These are phyloP conservation scores for Atherinosoma microstoma DNA, from an alignment of 2,797 vertebrate species.

Conservation along the genomic window DNA sequence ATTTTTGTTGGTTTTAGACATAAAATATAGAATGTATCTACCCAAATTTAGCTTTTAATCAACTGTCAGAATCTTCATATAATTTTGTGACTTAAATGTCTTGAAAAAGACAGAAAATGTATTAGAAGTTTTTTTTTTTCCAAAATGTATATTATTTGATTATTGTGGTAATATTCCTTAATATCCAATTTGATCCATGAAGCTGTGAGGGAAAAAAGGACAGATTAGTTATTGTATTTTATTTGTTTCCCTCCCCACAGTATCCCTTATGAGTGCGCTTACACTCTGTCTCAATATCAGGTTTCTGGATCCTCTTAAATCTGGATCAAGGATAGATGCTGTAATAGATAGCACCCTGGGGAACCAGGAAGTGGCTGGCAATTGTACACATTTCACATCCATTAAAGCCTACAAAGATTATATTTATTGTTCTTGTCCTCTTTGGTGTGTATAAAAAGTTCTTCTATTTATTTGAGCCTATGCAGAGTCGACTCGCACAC, in stretches of 20 bases:
- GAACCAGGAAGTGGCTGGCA: not conserved
- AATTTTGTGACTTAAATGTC: not conserved
- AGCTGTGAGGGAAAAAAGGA: not conserved
- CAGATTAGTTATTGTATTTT: not conserved
- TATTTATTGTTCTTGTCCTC: not conserved
- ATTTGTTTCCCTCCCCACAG: not conserved
- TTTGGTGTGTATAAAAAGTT: not conserved
- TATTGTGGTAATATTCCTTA: not conserved
- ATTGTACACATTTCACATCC: not conserved
- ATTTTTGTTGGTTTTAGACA: too few relatives aligned
- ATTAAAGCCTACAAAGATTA: not conserved
- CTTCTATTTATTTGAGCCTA: not conserved
- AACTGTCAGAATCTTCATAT: too few relatives aligned
- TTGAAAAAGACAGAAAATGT: not conserved
- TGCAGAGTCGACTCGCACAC: not conserved
- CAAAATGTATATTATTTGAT: too few relatives aligned
- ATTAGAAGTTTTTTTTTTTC: not conserved
- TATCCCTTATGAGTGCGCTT: not conserved
- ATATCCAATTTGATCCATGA: not conserved
- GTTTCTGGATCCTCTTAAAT: not conserved
- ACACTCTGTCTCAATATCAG: not conserved
- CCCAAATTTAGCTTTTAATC: too few relatives aligned
- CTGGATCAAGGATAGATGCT: conserved; percentile 2
- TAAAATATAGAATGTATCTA: too few relatives aligned
- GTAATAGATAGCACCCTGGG: not conserved